Percentiles rank a stretch among this genome's conserved stretches.
phyloP scores from a whole-genome alignment of 2,113 vertebrate genomes.

The Carollia perspicillata region DNA sequence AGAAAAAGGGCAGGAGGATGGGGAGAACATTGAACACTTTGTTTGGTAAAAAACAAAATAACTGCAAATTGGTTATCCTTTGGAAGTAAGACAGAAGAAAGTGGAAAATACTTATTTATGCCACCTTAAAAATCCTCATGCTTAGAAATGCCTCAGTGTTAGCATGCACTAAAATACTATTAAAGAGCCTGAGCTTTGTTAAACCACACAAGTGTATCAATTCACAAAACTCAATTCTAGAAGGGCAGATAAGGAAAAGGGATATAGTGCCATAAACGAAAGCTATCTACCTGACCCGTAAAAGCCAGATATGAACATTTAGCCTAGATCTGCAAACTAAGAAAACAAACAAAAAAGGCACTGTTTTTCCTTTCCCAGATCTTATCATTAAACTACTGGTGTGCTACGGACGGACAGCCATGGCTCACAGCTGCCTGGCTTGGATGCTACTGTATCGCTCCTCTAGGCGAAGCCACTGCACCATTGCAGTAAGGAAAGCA shows the following conservation, averaged over 20 bases:
- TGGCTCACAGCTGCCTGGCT: not conserved
- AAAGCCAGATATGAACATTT: not conserved
- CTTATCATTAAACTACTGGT: not conserved
- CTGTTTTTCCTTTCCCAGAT: not conserved
- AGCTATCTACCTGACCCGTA: conserved; percentile 17
- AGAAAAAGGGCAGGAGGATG: not conserved
- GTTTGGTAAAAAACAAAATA: not conserved
- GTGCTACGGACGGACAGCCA: not conserved
- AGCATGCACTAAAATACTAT: conserved; percentile 1
- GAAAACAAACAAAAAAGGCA: not conserved
- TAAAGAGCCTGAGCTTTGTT: not conserved
- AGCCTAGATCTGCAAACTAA: conserved; percentile 35
- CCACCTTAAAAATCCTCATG: not conserved
- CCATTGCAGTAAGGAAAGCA: not conserved
- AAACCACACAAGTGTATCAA: not conserved
- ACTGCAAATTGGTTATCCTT: not conserved
- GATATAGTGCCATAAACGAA: conserved; percentile 43
- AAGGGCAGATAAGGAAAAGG: not conserved
- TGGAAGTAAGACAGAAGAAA: not conserved
- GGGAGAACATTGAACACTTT: not conserved
- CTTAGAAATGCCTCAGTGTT: conserved; percentile 31
- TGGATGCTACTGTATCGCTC: fast-evolving
- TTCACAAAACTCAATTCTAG: conserved; percentile 17
- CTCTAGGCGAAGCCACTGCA: not conserved
- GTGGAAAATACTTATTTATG: not conserved